Evolutionary conservation across 2,888 invertebrate genomes (phyloP).

Genomic region (Mythimna loreyi): DNA sequence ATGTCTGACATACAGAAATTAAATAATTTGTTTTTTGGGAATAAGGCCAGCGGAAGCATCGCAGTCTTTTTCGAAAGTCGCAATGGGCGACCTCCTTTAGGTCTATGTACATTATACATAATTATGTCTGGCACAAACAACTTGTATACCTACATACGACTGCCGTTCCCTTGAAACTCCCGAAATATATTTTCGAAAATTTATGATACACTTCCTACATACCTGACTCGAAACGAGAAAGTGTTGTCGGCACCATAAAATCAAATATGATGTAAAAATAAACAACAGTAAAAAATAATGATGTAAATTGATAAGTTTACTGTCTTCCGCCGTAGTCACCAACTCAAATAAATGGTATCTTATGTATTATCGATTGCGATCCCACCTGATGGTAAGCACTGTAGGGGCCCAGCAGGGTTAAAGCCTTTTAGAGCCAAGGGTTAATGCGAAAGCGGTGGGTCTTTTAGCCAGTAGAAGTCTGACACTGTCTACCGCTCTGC

Average conservation of each 20-base stretch:
- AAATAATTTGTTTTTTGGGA: not conserved
- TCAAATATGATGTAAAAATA: not conserved
- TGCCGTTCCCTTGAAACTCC: not conserved
- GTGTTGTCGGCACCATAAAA: not conserved
- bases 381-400: too few relatives aligned
- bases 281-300: not conserved
- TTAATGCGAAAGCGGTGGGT: too few relatives aligned
- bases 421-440: too few relatives aligned
- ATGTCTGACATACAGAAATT: too few relatives aligned
- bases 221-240: not conserved
- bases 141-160: too few relatives aligned
- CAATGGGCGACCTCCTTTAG: not conserved
- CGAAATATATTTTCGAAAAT: too few relatives aligned
- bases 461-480: too few relatives aligned
- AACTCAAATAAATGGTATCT: not conserved
- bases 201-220: not conserved
- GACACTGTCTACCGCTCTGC: too few relatives aligned
- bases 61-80: not conserved
- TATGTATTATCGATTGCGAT: not conserved
- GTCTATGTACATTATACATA: not conserved
- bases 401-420: too few relatives aligned
- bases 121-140: too few relatives aligned
- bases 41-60: not conserved
- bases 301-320: not conserved
- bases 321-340: not conserved